Evolutionary conservation across 1,140 invertebrate species (phyloP).

Genomic region (Hydropsyche tenuis): DNA sequence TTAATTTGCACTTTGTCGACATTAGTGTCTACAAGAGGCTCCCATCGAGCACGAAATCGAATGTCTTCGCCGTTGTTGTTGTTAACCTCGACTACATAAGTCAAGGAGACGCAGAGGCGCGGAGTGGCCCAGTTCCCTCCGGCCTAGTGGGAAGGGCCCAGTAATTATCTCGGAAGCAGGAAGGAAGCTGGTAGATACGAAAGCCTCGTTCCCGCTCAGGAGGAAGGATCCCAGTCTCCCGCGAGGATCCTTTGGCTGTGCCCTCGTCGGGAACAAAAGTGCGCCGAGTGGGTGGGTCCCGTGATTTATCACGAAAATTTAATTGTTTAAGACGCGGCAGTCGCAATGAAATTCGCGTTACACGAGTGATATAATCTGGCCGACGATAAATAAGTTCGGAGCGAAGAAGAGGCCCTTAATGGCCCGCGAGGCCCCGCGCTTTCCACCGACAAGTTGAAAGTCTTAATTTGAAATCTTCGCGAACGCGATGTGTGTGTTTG

Average conservation of each 20-base stretch:
- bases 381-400: conserved; percentile 32
- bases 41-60: conserved; percentile 22
- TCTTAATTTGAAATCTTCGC: not conserved
- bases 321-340: conserved; percentile 29
- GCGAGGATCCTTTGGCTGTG: too few species aligned
- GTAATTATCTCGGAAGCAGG: conserved; percentile 38
- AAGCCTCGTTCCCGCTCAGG: not conserved
- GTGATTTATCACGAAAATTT: conserved; percentile 39
- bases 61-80: not conserved
- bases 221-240: too few species aligned
- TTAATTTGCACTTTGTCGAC: not conserved
- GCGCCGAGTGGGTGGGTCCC: not conserved
- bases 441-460: not conserved
- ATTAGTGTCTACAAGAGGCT: not conserved
- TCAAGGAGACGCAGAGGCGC: not conserved
- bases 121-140: too few species aligned
- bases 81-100: not conserved
- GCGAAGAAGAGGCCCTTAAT: conserved; percentile 3
- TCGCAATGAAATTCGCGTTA: conserved; percentile 38
- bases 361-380: conserved; percentile 36
- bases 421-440: not conserved
- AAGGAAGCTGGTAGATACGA: conserved; percentile 32
- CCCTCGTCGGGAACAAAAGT: not conserved
- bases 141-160: conserved; percentile 2
- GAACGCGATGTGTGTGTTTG: too few species aligned